Conservation (phyloP, 2,113 vertebrate genomes). For the Ploceus nigricollis region DNA sequence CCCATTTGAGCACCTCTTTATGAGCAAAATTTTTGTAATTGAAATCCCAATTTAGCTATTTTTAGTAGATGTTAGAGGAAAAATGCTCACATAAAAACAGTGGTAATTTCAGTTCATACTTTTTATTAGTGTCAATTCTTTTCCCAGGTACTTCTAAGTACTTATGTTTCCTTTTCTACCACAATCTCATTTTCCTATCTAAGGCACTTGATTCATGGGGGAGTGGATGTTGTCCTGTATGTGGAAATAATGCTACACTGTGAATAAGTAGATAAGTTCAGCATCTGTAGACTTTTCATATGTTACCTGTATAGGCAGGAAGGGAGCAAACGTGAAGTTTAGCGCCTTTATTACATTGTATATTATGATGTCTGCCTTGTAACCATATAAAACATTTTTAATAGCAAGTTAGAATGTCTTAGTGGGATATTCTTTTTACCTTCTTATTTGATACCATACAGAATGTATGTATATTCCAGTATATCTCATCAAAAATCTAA, state of each 20-base stretch:
- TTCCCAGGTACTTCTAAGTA: not conserved
- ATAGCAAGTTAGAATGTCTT: not conserved
- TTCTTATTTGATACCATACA: not conserved
- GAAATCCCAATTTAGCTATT: not conserved
- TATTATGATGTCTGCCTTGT: not conserved
- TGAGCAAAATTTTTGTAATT: not conserved
- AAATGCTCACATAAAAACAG: not conserved
- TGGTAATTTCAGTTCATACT: not conserved
- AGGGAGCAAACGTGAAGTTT: not conserved
- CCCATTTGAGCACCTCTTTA: not conserved
- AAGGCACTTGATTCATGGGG: not conserved
- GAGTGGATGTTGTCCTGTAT: not conserved
- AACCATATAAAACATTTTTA: not conserved
- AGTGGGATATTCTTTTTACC: not conserved
- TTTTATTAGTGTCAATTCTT: not conserved
- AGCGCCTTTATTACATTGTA: not conserved
- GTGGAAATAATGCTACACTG: not conserved
- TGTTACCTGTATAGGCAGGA: not conserved
- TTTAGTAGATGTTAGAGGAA: not conserved
- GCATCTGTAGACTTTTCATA: not conserved
- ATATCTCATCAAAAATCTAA: not conserved
- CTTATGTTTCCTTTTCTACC: not conserved
- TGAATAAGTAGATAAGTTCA: not conserved
- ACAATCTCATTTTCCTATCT: not conserved
- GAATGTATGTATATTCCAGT: not conserved